phyloP scores from a whole-genome alignment of 2,113 vertebrate species.

The Podarcis muralis region DNA sequence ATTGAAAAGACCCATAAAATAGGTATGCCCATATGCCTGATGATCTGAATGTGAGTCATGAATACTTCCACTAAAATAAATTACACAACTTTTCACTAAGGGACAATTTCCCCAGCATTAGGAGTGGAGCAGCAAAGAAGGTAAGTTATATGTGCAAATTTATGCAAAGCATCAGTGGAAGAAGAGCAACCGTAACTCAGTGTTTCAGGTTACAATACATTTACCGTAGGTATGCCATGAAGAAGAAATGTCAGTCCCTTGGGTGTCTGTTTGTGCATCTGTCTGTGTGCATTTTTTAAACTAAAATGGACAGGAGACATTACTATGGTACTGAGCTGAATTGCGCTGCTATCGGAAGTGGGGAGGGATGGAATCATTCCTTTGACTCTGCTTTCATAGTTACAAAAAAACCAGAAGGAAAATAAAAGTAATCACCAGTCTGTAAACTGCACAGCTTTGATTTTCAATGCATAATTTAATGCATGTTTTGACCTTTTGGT shows the following conservation, averaged over 20 bases:
- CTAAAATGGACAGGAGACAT: slow-evolving; percentile 52
- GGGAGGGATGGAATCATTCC: slow-evolving; percentile 48
- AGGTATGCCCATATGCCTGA: not conserved
- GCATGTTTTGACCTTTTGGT: slow-evolving; percentile 61
- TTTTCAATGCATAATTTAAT: slow-evolving; percentile 66
- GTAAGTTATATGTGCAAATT: slow-evolving; percentile 16
- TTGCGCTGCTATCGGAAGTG: slow-evolving; percentile 24
- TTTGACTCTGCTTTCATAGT: slow-evolving; percentile 53
- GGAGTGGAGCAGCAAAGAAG: not conserved
- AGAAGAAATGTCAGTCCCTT: slow-evolving; percentile 6
- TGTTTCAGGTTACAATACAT: not conserved
- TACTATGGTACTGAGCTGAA: not conserved
- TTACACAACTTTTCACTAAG: not conserved
- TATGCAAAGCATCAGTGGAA: not conserved
- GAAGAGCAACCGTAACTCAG: slow-evolving; percentile 19
- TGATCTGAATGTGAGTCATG: not conserved
- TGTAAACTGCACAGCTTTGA: slow-evolving; percentile 66
- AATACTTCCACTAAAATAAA: not conserved
- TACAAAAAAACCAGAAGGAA: slow-evolving; percentile 35
- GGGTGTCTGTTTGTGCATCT: not conserved
- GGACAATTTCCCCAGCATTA: not conserved
- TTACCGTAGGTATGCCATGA: not conserved
- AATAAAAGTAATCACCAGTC: slow-evolving; percentile 33
- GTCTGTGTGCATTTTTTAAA: not conserved
- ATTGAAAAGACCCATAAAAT: not conserved